phyloP scores from a whole-genome alignment of 2,113 vertebrate species.

The Neolamprologus toae region DNA sequence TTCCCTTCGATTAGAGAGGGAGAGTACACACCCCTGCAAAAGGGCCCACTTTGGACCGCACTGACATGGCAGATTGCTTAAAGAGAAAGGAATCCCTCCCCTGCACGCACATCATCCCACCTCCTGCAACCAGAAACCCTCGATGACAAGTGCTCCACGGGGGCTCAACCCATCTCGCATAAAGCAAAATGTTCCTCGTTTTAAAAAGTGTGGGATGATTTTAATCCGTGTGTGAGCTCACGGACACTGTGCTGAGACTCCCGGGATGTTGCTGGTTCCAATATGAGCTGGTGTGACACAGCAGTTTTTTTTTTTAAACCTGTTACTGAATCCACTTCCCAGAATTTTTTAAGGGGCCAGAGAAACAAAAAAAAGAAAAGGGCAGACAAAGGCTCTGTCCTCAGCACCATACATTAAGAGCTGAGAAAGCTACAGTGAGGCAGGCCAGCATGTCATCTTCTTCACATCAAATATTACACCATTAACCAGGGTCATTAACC shows the following conservation, averaged over 20 bases:
- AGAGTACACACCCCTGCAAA: constrained; percentile 47
- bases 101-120: constrained; percentile 24
- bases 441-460: constrained; percentile 5
- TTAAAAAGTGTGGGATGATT: not conserved
- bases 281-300: constrained; percentile 45
- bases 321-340: not conserved
- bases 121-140: constrained; percentile 51
- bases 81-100: constrained; percentile 55
- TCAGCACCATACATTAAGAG: not conserved
- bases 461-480: not conserved
- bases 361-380: not conserved
- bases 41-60: constrained; percentile 35
- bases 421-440: not conserved
- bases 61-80: constrained; percentile 60
- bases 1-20: constrained; percentile 40
- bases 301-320: constrained; percentile 24
- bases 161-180: not conserved
- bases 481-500: not conserved
- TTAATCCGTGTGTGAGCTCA: not conserved
- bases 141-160: constrained; percentile 13
- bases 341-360: constrained; percentile 1
- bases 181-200: not conserved
- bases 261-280: not conserved
- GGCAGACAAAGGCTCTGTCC: constrained; percentile 16
- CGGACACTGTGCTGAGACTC: not conserved